phyloP scores from a whole-genome alignment of 2,888 invertebrate species.

The Apodemia duryi region DNA sequence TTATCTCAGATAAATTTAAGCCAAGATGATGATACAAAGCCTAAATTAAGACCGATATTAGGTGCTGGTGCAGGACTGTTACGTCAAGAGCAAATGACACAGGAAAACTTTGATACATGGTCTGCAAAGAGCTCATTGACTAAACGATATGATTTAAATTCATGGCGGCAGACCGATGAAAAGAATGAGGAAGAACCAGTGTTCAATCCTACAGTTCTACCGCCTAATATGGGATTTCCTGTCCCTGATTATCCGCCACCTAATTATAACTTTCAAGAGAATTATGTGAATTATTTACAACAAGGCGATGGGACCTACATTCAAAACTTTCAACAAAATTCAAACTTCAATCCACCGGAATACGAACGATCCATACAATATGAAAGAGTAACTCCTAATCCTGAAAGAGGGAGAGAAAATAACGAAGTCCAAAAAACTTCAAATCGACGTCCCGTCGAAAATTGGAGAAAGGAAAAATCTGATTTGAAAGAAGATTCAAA shows the following conservation, averaged over 20 bases:
- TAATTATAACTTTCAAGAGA: slow-evolving; percentile 42
- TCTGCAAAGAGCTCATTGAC: slow-evolving; percentile 49
- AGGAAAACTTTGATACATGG: slow-evolving; percentile 61
- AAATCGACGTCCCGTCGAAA: slow-evolving; percentile 50
- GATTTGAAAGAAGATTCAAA: slow-evolving; percentile 51
- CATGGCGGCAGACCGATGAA: slow-evolving; percentile 62
- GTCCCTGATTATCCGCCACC: slow-evolving; percentile 59
- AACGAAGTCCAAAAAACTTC: slow-evolving; percentile 57
- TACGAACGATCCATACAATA: slow-evolving; percentile 39
- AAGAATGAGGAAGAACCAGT: slow-evolving; percentile 55
- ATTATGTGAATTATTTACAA: slow-evolving; percentile 53
- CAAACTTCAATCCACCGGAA: slow-evolving; percentile 49
- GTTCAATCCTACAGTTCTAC: slow-evolving; percentile 54
- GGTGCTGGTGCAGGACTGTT: slow-evolving; percentile 63
- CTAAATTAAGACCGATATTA: slow-evolving; percentile 63
- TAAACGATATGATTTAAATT: slow-evolving; percentile 65
- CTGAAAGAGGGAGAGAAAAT: slow-evolving; percentile 53
- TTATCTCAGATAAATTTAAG: slow-evolving; percentile 56
- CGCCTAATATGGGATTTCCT: slow-evolving; percentile 42
- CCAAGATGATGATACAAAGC: slow-evolving; percentile 59
- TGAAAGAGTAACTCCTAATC: slow-evolving; percentile 30
- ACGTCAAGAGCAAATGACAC: slow-evolving; percentile 53
- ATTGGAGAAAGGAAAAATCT: slow-evolving; percentile 60
- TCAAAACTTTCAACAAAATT: slow-evolving; percentile 48
- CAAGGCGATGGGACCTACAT: slow-evolving; percentile 67